These are phyloP conservation scores for Anticlea derivata DNA, from an alignment of 2,888 invertebrate genomes.

Conservation along the genomic window DNA sequence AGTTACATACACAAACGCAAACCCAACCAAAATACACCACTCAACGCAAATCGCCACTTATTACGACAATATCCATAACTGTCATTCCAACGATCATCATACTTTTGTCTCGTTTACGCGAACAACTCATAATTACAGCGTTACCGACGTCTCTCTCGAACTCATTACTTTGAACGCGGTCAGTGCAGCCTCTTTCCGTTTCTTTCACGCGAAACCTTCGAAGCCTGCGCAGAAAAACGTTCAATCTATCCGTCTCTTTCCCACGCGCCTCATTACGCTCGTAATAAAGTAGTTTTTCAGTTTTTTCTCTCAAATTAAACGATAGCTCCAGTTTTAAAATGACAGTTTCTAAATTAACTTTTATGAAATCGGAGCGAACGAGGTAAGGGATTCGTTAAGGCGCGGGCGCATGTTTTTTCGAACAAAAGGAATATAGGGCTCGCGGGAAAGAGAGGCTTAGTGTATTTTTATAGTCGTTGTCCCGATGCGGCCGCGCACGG, in stretches of 20 bases:
- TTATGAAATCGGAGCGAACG: slow-evolving; percentile 63
- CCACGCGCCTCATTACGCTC: slow-evolving; percentile 43
- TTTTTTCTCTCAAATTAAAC: slow-evolving; percentile 56
- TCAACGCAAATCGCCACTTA: slow-evolving; percentile 62
- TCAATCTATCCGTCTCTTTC: slow-evolving; percentile 58
- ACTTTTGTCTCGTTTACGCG: slow-evolving; percentile 78
- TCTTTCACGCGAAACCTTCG: slow-evolving; percentile 64
- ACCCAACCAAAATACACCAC: slow-evolving; percentile 54
- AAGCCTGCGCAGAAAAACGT: slow-evolving; percentile 50
- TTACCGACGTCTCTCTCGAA: slow-evolving; percentile 75
- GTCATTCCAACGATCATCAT: slow-evolving; percentile 78
- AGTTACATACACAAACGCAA: slow-evolving; percentile 55
- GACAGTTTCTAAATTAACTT: slow-evolving; percentile 60
- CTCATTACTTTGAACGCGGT: slow-evolving; percentile 73
- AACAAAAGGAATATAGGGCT: slow-evolving; percentile 75
- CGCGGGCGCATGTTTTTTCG: slow-evolving; percentile 64
- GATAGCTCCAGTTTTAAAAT: slow-evolving; percentile 59
- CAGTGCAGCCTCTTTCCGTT: slow-evolving; percentile 67
- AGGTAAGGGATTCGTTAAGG: slow-evolving; percentile 61
- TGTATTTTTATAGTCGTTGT: slow-evolving; percentile 80
- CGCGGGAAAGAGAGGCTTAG: slow-evolving; percentile 79
- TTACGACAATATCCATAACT: slow-evolving; percentile 79
- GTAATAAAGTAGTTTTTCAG: slow-evolving; percentile 59
- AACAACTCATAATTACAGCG: slow-evolving; percentile 72
- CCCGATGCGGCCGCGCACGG: slow-evolving; percentile 80